Evolutionary conservation across 2,888 invertebrate species (phyloP).

Genomic region (Agapostemon virescens): DNA sequence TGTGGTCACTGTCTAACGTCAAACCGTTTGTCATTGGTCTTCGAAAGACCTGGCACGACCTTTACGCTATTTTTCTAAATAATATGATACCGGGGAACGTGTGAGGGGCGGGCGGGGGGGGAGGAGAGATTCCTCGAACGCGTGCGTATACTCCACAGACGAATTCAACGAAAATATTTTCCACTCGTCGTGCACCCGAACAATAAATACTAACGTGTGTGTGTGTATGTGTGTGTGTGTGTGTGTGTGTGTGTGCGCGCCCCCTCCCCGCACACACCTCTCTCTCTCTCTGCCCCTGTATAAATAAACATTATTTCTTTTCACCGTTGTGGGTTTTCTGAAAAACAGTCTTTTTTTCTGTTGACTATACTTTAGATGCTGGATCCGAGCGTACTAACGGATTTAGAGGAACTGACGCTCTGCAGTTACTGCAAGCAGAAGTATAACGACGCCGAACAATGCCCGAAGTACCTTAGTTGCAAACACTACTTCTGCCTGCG

Average conservation of each 20-base stretch:
- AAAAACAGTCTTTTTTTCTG: neutral
- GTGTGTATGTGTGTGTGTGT: too few species aligned
- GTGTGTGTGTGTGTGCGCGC: too few species aligned
- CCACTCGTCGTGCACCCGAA: neutral
- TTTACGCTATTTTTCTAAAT: conserved; percentile 10
- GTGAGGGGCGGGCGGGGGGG: too few species aligned
- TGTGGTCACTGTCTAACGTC: neutral
- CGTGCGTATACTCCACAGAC: neutral
- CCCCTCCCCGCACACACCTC: too few species aligned
- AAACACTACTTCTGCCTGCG: conserved; percentile 90
- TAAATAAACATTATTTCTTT: neutral
- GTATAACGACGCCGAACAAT: conserved; percentile 87
- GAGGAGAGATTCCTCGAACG: neutral
- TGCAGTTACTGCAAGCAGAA: conserved; percentile 89
- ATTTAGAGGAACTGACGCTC: conserved; percentile 88
- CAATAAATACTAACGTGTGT: neutral
- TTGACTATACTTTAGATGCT: conserved; percentile 79
- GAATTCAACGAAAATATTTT: neutral
- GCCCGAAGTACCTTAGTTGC: conserved; percentile 88
- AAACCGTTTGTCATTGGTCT: conserved; percentile 3
- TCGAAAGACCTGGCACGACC: conserved; percentile 24
- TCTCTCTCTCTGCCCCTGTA: too few species aligned
- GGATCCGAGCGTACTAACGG: conserved; percentile 85
- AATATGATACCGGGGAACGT: neutral
- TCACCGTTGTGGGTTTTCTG: neutral